These are phyloP conservation scores for Drosophila sproati DNA, from an alignment of 1,140 invertebrate species.

Conservation along the genomic window DNA sequence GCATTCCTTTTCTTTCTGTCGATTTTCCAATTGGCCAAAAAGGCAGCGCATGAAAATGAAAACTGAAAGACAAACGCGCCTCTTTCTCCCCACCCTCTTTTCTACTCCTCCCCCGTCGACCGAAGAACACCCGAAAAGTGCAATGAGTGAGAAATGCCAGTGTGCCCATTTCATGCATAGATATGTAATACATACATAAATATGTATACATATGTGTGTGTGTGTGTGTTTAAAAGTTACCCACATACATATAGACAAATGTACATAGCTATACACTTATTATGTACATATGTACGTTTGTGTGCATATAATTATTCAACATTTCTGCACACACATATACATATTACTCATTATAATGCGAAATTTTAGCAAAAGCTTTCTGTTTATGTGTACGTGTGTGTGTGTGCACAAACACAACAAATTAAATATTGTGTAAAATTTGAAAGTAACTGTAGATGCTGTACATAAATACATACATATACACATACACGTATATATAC, in stretches of 20 bases:
- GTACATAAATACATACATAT: background rate
- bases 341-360: background rate
- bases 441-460: slow-evolving; percentile 45
- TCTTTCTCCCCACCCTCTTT: background rate
- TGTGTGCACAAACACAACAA: slow-evolving; percentile 36
- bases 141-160: slow-evolving; percentile 61
- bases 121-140: slow-evolving; percentile 41
- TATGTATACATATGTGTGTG: slow-evolving; percentile 24
- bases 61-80: slow-evolving; percentile 43
- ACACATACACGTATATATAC: no score
- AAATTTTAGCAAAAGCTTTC: slow-evolving; percentile 16
- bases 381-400: slow-evolving; percentile 28
- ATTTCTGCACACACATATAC: slow-evolving; percentile 37
- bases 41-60: slow-evolving; percentile 34
- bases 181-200: slow-evolving; percentile 19
- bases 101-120: no score
- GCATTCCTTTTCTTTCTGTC: slow-evolving; percentile 32
- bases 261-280: background rate
- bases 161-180: slow-evolving; percentile 52
- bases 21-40: slow-evolving; percentile 40
- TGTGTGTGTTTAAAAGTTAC: slow-evolving; percentile 2
- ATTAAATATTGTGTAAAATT: slow-evolving; percentile 29
- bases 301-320: slow-evolving; percentile 20
- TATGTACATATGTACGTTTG: slow-evolving; percentile 6
- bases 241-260: slow-evolving; percentile 5